Evolutionary conservation across 2,888 invertebrate genomes (phyloP), one percentile per base, ranked within the genome.

Genomic region (Chirona hameri): DNA sequence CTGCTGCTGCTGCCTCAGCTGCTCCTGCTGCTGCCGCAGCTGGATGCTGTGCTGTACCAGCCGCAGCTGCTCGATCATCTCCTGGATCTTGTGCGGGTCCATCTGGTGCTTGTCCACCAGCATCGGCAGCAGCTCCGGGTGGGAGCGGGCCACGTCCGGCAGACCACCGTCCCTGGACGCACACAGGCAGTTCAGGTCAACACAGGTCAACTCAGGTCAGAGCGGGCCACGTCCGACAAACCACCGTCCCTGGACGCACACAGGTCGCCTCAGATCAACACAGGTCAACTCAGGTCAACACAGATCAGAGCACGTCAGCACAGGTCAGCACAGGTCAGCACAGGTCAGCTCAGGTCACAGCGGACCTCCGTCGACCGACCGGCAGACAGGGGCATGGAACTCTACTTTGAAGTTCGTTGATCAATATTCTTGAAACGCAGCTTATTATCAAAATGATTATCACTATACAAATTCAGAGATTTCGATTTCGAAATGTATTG

Each of bases 11-110:
- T 79, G 79, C 12, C 52, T 21, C 7, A 52, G n/a, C 27, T 79
- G 79, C 27, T 79, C 48, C 79, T 79, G 79, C 52, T 79, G 79
- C 24, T 79, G 79, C 27, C 79, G 79, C 27, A 79, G 79, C n/a
- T 79, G 79, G 5, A 52, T 52, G 52, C 52, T 79, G 79, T 79
- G 79, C 27, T 79, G 79, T 52, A 79, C 48, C 21, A 79, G 48
- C 4, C 79, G 48, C 79, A 79, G 79, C 52, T 79, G 79, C 18
- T 79, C 79, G 14, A 79, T 79, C 79, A 79, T 79, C 18, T 79
- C 79, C 52, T 79, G 79, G 52, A 79, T 79, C 52, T 79, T 79
- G n/a, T 52, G 48, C 48, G 79, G 79, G 79, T 79, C 52, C 79
- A 79, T 79, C 52, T 52, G 79, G 14, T 79, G 79, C 15, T 79